Evolutionary conservation across 2,113 vertebrate genomes (phyloP), one percentile per base, ranked within the genome.

Genomic region (Furnarius figulus): DNA sequence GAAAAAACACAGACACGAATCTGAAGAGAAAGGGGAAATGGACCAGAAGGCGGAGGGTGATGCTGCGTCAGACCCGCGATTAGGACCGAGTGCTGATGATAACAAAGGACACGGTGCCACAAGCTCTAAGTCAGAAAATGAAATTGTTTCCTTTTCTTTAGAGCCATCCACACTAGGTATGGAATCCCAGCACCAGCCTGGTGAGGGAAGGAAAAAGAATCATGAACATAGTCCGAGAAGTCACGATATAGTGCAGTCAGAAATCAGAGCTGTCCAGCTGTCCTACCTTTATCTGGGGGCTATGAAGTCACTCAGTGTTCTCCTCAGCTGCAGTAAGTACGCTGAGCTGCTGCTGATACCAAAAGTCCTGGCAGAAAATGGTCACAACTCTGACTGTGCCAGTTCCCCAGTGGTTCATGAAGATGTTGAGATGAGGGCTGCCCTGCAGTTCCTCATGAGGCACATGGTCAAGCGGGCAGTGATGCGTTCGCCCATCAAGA

Each of bases 381-480:
- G 99, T 5, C 99, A 99, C 97, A 99, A 99, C 67, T 99, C 99
- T 0, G 99, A 99, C 53, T 99, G 98, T 70, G 97, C 98, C 0
- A 97, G 97, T 10, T 98, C 98, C 22, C 98, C 99, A 0, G 98
- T 99, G 14, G 98, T 99, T 40, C 99, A 99, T 5, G 99, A 99
- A 73, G 99, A 99, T 6, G 98, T 98, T 72, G 99, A 99, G 95
- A 98, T 99, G 98, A 98, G 99, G 3, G 98, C 99, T 1, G 99
- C 99, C 8, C 94, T 99, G 97, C 99, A 99, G 98, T 99, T 99
- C 77, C 97, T 99, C 62, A 99, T 99, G 99, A 98, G 99, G 23
- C 99, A 99, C 85, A 99, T 99, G 99, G 99, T 99, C 85, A 99
- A 99, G 87, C 98, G 99, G 6, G 99, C 99, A 0, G 99, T 99